Conservation (phyloP, 2,113 vertebrate species). For the Murina feae region DNA sequence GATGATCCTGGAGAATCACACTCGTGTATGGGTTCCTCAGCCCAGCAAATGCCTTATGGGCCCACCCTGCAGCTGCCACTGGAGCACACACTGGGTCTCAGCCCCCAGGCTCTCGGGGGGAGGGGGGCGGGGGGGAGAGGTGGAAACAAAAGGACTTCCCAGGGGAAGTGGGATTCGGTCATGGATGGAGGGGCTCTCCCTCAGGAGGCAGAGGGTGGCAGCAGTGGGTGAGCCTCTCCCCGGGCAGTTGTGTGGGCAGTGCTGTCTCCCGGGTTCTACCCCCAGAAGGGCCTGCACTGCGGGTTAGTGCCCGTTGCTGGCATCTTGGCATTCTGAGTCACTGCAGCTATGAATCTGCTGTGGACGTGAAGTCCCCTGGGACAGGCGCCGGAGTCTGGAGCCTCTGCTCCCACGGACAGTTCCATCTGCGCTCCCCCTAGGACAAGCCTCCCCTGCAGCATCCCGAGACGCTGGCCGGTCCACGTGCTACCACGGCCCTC, state of each 20-base stretch:
- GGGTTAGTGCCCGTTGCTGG: rapidly evolving
- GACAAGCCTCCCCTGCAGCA: background rate
- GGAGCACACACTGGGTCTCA: background rate
- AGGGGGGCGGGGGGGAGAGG: no score
- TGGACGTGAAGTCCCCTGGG: background rate
- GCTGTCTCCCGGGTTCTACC: rapidly evolving
- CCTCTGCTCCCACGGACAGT: no score
- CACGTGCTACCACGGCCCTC: rapidly evolving
- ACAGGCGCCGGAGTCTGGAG: rapidly evolving
- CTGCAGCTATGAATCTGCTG: background rate
- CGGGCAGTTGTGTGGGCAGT: rapidly evolving
- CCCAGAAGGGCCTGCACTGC: background rate
- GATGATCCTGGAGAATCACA: no score
- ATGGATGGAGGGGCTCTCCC: background rate
- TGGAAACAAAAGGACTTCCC: background rate
- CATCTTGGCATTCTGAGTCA: background rate
- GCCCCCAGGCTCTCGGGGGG: background rate
- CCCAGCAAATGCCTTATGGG: background rate
- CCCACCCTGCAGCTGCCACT: rapidly evolving
- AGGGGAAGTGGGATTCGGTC: background rate
- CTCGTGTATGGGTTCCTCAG: rapidly evolving
- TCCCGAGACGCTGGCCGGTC: rapidly evolving
- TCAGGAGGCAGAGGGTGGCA: rapidly evolving
- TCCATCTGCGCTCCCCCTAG: rapidly evolving
- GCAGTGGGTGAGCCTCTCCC: rapidly evolving